Evolutionary conservation across 2,888 invertebrate species (phyloP), one percentile per base, ranked within the genome.

Genomic region (Acanthosepion lycidas): DNA sequence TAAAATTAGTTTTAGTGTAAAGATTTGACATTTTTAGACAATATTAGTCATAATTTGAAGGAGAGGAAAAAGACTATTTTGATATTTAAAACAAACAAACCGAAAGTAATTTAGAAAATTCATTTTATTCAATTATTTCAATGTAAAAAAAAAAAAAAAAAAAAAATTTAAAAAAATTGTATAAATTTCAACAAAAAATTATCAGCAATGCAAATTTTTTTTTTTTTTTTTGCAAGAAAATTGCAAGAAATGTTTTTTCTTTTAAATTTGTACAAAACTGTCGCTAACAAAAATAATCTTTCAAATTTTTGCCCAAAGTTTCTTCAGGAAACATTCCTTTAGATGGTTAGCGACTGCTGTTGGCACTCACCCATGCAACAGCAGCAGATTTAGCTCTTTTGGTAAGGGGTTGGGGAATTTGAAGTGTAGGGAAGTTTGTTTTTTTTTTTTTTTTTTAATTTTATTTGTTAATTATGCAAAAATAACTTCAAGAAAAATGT

Each of bases 231-330:
- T 59, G 59, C 59, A n/a, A 78, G n/a, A 78, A 78, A 78, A n/a
- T 78, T 78, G 78, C 78, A 78, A 23, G 78, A 12, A 78, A 33
- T 33, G 18, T 33, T n/a, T 18, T n/a, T 78, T n/a, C n/a, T 78
- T 78, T 18, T 55, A 28, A n/a, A n/a, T 78, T 78, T 78, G 78
- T 78, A 78, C 78, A 78, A 78, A 78, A 78, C 78, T 78, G 78
- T 78, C 78, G 78, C 78, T 78, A 78, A 78, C 78, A 78, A 78
- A 78, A 78, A 78, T 78, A 78, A 78, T n/a, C n/a, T n/a, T 78
- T 59, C 59, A 12, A 78, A 33, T 64, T 64, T 78, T 78, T 78
- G 6, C 28, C n/a, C 8, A n/a, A n/a, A 78, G 78, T 78, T 78
- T 78, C 78, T n/a, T 78, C n/a, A 78, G n/a, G 78, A 78, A 78